Evolutionary conservation across 64 coral and sea anemone species (phyloP).

Genomic region (Anthopleura sola): DNA sequence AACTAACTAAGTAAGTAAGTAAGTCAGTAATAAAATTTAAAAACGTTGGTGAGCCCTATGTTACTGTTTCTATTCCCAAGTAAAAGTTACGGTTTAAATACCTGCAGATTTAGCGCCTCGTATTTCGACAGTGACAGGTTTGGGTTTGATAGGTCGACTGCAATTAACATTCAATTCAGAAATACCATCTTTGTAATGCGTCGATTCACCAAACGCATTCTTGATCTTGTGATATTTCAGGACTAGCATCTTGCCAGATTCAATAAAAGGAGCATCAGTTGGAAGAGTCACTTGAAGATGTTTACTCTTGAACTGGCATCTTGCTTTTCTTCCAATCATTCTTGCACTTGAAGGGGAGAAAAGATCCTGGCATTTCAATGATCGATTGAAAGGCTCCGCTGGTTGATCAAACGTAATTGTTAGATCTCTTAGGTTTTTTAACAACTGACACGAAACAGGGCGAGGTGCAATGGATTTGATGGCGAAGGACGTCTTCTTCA

Average conservation of each 20-base stretch:
- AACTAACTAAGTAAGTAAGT: no score
- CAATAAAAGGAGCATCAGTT: neutral
- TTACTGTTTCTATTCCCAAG: neutral
- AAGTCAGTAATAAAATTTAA: no score
- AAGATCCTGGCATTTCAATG: neutral
- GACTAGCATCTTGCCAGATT: neutral
- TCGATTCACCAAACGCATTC: neutral
- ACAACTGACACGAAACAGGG: neutral
- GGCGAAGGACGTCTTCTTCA: neutral
- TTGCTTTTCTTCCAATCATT: neutral
- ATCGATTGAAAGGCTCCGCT: neutral
- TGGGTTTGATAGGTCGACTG: neutral
- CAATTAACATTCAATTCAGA: neutral
- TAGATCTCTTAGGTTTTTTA: neutral
- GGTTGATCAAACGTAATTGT: neutral
- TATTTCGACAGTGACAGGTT: neutral
- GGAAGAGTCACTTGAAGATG: neutral
- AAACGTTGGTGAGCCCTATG: no score
- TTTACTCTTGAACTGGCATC: neutral
- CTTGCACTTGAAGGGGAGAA: neutral
- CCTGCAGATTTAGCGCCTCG: neutral
- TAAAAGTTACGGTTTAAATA: neutral
- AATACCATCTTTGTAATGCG: neutral
- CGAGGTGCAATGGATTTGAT: slow-evolving; percentile 1
- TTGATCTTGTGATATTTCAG: neutral